These are phyloP conservation scores for Eubucco bourcierii DNA, from an alignment of 2,113 vertebrate genomes.

Conservation along the genomic window DNA sequence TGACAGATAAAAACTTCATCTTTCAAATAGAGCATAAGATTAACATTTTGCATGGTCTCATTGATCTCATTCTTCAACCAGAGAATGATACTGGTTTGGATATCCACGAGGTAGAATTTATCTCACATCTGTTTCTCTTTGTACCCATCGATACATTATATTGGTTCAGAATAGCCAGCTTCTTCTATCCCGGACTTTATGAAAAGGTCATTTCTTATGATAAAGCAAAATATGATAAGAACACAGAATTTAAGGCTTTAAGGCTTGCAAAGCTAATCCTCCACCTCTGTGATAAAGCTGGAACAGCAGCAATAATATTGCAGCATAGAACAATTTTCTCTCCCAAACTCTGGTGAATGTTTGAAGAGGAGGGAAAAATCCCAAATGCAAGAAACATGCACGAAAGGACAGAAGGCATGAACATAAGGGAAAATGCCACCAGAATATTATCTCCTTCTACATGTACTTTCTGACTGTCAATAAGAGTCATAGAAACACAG, in stretches of 20 bases:
- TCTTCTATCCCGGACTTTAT: not conserved
- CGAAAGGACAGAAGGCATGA: constrained; percentile 40
- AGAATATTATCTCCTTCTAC: constrained; percentile 38
- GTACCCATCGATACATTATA: not conserved
- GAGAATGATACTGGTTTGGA: not conserved
- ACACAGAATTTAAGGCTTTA: not conserved
- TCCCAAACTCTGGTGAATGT: not conserved
- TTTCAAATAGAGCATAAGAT: not conserved
- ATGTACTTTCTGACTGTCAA: constrained; percentile 20
- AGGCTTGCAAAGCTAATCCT: not conserved
- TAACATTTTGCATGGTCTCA: not conserved
- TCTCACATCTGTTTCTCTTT: not conserved
- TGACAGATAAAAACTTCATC: not conserved
- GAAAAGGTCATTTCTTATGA: not conserved
- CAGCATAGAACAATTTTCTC: not conserved
- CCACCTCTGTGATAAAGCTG: not conserved
- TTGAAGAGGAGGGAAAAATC: not conserved
- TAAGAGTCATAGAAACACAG: not conserved
- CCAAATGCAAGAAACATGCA: not conserved
- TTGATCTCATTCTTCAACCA: not conserved
- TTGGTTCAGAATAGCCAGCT: not conserved
- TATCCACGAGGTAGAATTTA: not conserved
- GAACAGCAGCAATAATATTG: not conserved
- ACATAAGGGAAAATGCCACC: constrained; percentile 41
- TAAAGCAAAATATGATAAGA: not conserved